Percentiles rank a stretch among this genome's conserved stretches.
These are phyloP conservation scores for Tamias sibiricus DNA, from an alignment of 2,113 vertebrate species.

Conservation along the genomic window DNA sequence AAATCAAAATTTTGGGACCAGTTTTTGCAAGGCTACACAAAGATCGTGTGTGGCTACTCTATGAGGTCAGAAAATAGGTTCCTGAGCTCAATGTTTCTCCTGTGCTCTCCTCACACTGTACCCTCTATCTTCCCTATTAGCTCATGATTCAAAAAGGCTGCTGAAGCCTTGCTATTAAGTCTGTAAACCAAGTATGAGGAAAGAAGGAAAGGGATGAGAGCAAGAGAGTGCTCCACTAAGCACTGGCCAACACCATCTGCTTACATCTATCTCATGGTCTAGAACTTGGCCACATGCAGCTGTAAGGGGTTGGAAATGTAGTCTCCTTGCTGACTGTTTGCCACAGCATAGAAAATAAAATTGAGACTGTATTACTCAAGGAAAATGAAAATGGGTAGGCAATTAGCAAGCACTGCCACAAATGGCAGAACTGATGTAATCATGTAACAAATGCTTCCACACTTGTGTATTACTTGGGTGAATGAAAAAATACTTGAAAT, in stretches of 20 bases:
- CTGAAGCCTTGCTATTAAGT: neutral
- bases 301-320: neutral
- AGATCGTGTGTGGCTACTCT: neutral
- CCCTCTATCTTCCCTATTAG: neutral
- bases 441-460: neutral
- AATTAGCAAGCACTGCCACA: neutral
- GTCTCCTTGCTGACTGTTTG: neutral
- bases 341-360: neutral
- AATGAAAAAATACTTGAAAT: conserved; percentile 2
- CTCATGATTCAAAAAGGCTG: neutral
- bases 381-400: neutral
- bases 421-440: neutral
- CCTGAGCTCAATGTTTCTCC: neutral
- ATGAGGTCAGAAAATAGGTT: neutral
- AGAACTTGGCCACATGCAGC: neutral
- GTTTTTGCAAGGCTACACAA: neutral
- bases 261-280: neutral
- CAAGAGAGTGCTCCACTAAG: neutral
- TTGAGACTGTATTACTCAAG: neutral
- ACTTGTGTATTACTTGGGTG: neutral
- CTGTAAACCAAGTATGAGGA: neutral
- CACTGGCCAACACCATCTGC: neutral
- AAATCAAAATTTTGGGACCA: neutral
- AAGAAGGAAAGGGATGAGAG: neutral
- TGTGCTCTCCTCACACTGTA: neutral